Base-by-base conservation (phyloP, 2,888 invertebrate species). In the Folsomia candida region DNA sequence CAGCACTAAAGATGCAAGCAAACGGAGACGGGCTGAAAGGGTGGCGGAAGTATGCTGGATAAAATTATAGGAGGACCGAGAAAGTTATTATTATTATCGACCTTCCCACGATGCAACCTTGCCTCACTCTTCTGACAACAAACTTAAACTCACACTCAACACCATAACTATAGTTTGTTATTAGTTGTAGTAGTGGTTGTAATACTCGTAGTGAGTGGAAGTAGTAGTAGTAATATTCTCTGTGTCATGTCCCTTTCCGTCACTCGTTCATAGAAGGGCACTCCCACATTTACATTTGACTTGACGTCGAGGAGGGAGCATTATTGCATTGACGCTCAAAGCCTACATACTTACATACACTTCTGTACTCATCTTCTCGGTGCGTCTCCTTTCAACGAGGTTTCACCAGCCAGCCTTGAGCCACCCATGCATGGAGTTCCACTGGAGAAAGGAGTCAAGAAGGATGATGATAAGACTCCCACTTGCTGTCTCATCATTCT, bases 401-500 rank as follows among this genome's bases (percentile, higher is more conserved):
- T 37, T 37, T 37, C 37, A n/a, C n/a, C n/a, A n/a, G n/a, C n/a
- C n/a, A 37, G 37, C 37, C 37, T 37, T 37, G 37, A 37, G 37
- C 37, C 37, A n/a, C 37, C 14, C 37, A 4, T 9, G 37, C 37
- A 4, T 14, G 14, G 37, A 37, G 14, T 37, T 37, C 14, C 37
- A 4, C 37, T 14, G 37, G 37, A 37, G 4, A 4, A 4, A 37
- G 14, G 37, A 37, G 37, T 37, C 37, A 37, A 37, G 18, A 20
- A 54, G 6, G 61, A 61, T n/a, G 27, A 29, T 27, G 29, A 61
- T 26, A 61, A 26, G 27, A 28, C 61, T 26, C 28, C 29, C 26
- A 61, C 61, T 61, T 26, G 61, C 29, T 61, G 26, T 61, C 61
- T 61, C 61, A 61, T 61, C 61, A 61, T 61, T 61, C 27, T 61